Conservation (phyloP, 1,140 invertebrate species). For the Ceratina calcarata region DNA sequence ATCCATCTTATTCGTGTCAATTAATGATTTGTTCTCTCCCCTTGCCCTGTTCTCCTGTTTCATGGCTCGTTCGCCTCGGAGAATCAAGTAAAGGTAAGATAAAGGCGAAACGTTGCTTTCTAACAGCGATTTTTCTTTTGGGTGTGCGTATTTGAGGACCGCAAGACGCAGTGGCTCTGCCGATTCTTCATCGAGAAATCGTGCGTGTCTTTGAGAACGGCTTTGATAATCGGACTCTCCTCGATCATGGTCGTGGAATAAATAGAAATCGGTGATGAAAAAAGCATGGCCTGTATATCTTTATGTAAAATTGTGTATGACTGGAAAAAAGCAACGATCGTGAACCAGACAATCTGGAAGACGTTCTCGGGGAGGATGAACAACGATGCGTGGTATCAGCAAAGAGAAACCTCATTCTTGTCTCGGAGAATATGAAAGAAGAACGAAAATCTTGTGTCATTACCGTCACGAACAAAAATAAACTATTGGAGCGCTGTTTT, state of each 20-base stretch:
- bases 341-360: conserved; percentile 61
- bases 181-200: conserved; percentile 50
- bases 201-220: conserved; percentile 31
- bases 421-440: not conserved
- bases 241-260: not conserved
- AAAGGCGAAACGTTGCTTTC: conserved; percentile 32
- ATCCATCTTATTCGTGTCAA: not conserved
- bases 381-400: conserved; percentile 42
- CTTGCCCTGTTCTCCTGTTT: not conserved
- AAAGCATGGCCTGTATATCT: no score
- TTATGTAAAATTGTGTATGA: not conserved
- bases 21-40: not conserved
- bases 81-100: conserved; percentile 8
- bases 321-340: not conserved
- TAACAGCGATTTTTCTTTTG: conserved; percentile 18
- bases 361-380: conserved; percentile 52
- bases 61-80: not conserved
- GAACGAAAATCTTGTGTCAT: conserved; percentile 15
- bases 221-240: not conserved
- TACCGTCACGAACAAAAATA: not conserved
- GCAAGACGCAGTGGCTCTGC: conserved; percentile 34
- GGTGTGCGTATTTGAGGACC: conserved; percentile 46
- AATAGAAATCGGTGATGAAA: not conserved
- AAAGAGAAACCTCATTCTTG: conserved; percentile 8
- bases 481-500: conserved; percentile 6